Base-by-base conservation (phyloP, 2,113 vertebrate species). In the Ailurus styani region DNA sequence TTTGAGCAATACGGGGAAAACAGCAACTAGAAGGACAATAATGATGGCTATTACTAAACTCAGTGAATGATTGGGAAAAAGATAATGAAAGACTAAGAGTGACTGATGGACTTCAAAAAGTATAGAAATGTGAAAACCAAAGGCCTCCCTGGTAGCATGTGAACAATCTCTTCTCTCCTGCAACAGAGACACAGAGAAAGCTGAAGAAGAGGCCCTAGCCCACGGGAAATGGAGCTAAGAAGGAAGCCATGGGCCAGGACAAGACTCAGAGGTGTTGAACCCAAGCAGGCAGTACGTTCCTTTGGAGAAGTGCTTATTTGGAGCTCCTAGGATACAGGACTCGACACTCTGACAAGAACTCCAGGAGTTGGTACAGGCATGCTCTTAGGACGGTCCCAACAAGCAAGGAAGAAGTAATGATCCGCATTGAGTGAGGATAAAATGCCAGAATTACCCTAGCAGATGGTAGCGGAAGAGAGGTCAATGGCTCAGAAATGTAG, bases 231-330 rank as follows among this genome's bases (percentile, higher is more conserved):
- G 7, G 45, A 68, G 7, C n/a, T 2, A 4, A 81, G 21, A 21
- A 18, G 52, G 21, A 60, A 55, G 21, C 29, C 4, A 6, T 0
- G 0, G 3, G 31, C 25, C 1, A 25, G 70, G 25, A 79, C 1
- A 25, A 62, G 25, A 79, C 29, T 88, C 84, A n/a, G 25, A 64
- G 72, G 18, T 13, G 0, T 6, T 14, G 21, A 23, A 55, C 50
- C 68, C 86, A 84, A 29, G 52, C 68, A 42, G 34, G 4, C n/a
- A 17, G 27, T 72, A 37, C 3, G 3, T 75, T 47, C 13, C 20
- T 34, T 54, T 66, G 50, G 40, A 27, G 34, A 54, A 78, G 60
- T 11, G 54, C 52, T 90, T 81, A 23, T 14, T 37, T 21, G 34
- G 17, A 87, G 8, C 25, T 40, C 72, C 75, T 52, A 50, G 31